Evolutionary conservation across 2,113 vertebrate genomes (phyloP), one percentile per base, ranked within the genome.

Genomic region (Octodon degus): DNA sequence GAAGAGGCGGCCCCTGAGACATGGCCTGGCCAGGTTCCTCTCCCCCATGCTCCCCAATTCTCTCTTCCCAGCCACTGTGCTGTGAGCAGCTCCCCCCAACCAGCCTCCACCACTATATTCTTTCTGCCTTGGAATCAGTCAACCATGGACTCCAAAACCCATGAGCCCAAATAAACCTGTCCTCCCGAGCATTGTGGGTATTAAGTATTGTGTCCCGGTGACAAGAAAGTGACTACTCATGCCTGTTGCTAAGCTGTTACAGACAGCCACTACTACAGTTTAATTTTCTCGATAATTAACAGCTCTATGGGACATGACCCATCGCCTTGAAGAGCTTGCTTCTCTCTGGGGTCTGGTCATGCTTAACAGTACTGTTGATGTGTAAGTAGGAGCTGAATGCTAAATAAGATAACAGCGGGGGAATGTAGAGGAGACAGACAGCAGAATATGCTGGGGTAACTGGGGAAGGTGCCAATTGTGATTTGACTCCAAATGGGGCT

Each of bases 351-450:
- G 53, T 63, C 17, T 68, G 20, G 5, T 19, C 17, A 20, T 92
- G 87, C 79, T 82, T 82, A 67, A 22, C 53, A 90, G 85, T 65
- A 9, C 3, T 13, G 24, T 53, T 83, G 89, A 87, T 20, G 17
- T 37, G 30, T 24, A 12, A 67, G 30, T 60, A 65, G 25, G 25
- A 47, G 91, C 82, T 80, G 17, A 62, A 24, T 63, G 37, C 79
- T 86, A 50, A 34, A 37, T 88, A 94, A 74, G 14, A 77, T 19
- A 11, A 11, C 80, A 76, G 37, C 6, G 13, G 90, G 72, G 32
- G 90, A 85, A 83, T n/a, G 53, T 86, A 82, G 90, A 92, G 60
- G 74, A 62, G 7, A 80, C 74, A 62, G 68, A 92, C 11, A 11
- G 37, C 20, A 70, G 25, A 7, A 12, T 43, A 13, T 60, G 14